A percentile compares a stretch with the other conserved stretches of the same genome.
Conservation (phyloP, 1,140 invertebrate genomes). For the Macrobrachium nipponense region DNA sequence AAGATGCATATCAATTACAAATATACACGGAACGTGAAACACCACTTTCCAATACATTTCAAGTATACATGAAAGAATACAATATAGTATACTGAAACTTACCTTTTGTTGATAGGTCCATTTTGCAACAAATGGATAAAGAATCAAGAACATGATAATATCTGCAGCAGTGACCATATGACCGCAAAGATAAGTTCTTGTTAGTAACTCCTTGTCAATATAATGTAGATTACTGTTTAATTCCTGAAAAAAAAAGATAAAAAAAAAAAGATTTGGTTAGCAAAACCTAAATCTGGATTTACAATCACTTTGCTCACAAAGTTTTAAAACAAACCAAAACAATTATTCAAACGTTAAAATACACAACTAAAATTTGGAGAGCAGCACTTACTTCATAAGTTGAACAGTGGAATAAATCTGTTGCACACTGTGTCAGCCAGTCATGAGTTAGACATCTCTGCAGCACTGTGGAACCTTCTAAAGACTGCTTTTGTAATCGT, state of each 20-base stretch:
- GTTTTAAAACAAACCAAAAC: background rate
- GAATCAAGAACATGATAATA: slow-evolving; percentile 29
- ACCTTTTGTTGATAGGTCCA: slow-evolving; percentile 49
- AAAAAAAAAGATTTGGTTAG: background rate
- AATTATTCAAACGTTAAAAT: background rate
- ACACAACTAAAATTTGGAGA: background rate
- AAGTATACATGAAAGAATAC: background rate
- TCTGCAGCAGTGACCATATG: slow-evolving; percentile 26
- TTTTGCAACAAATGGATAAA: slow-evolving; percentile 32
- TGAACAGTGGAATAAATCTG: slow-evolving; percentile 32
- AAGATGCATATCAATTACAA: no score
- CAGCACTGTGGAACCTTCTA: slow-evolving; percentile 21
- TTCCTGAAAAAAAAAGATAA: background rate
- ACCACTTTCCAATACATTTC: no score
- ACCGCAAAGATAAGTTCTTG: slow-evolving; percentile 38
- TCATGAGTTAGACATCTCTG: slow-evolving; percentile 23
- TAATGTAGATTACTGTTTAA: slow-evolving; percentile 27
- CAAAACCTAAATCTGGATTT: background rate
- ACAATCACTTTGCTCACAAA: background rate
- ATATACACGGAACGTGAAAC: no score
- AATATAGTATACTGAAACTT: background rate
- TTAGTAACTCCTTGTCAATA: slow-evolving; percentile 33
- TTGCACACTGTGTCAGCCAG: slow-evolving; percentile 36
- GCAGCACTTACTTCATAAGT: slow-evolving; percentile 23
- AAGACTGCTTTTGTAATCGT: background rate